Base-by-base conservation (phyloP, 2,797 vertebrate species). In the Nyctalus aviator region DNA sequence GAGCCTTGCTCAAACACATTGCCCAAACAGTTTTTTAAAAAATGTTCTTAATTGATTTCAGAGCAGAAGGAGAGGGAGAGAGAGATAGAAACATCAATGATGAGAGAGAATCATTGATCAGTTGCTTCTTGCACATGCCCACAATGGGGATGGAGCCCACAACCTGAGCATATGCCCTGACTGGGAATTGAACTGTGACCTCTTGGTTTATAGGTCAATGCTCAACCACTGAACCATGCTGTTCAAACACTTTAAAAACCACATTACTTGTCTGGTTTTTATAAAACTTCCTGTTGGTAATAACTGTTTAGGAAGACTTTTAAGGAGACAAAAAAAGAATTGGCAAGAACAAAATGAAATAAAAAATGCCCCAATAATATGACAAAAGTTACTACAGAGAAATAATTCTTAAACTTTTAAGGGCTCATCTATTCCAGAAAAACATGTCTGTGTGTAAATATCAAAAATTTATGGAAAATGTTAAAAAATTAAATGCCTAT, bases 201-300 rank as follows among this genome's bases (percentile, higher is more conserved):
- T 41, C 37, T 6, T 41, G 37, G 37, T 41, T 41, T 41, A 41
- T 41, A 41, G 37, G 37, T 41, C 37, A 41, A 41, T 41, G 37
- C 37, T 41, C 37, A 41, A 41, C 37, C 37, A 41, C 37, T 41
- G 37, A 41, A 41, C 37, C 37, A 41, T 41, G 37, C 37, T 41
- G 37, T 94, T 93, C 59, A 76, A 73, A 78, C 69, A 82, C 41
- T 84, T 87, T 82, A 64, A 17, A 87, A 93, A 88, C 30, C 13
- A 83, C 86, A 81, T 91, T 87, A 81, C 96, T 95, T 82, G 82
- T 87, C 84, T 75, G 68, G 62, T 64, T 96, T 96, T 87, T 75
- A 90, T 92, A 89, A 94, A 83, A 73, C 41, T 81, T 77, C 75
- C 66, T 30, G 64, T 81, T 64, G 55, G 44, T 84, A 83, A 79